These are phyloP conservation scores for Onychostoma macrolepis DNA, from an alignment of 2,113 vertebrate species.

Conservation along the genomic window DNA sequence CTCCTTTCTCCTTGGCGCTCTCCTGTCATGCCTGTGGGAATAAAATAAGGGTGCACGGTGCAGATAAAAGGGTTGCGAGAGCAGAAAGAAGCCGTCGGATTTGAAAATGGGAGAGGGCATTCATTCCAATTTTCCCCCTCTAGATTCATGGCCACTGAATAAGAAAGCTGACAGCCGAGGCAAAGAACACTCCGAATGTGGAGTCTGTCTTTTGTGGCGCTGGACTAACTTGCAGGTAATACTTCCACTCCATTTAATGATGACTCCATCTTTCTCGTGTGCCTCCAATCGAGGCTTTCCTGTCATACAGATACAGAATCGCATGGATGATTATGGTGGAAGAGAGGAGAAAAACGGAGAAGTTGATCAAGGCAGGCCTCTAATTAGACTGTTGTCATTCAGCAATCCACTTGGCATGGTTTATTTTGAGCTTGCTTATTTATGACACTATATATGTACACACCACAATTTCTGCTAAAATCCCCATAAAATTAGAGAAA, in stretches of 20 bases:
- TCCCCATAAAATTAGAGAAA: too few species aligned
- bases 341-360: conserved; percentile 3
- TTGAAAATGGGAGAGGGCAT: conserved; percentile 55
- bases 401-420: conserved; percentile 48
- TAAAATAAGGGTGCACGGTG: conserved; percentile 46
- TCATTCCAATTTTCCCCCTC: conserved; percentile 47
- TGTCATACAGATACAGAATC: neutral
- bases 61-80: conserved; percentile 48
- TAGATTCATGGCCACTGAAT: conserved; percentile 51
- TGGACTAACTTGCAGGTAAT: conserved; percentile 50
- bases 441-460: neutral
- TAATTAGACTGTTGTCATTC: conserved; percentile 50
- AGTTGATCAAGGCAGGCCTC: conserved; percentile 41
- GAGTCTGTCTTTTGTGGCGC: conserved; percentile 36
- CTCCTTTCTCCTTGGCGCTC: neutral
- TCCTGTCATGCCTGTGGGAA: conserved; percentile 19
- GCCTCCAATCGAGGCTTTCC: conserved; percentile 15
- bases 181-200: conserved; percentile 29
- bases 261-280: conserved; percentile 51
- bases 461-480: too few species aligned
- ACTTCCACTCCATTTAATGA: conserved; percentile 52
- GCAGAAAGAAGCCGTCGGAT: conserved; percentile 37
- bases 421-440: conserved; percentile 35
- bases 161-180: conserved; percentile 46
- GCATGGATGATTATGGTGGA: conserved; percentile 29